These are phyloP conservation scores for Limnephilus marmoratus DNA, from an alignment of 2,888 invertebrate species.

Conservation along the genomic window DNA sequence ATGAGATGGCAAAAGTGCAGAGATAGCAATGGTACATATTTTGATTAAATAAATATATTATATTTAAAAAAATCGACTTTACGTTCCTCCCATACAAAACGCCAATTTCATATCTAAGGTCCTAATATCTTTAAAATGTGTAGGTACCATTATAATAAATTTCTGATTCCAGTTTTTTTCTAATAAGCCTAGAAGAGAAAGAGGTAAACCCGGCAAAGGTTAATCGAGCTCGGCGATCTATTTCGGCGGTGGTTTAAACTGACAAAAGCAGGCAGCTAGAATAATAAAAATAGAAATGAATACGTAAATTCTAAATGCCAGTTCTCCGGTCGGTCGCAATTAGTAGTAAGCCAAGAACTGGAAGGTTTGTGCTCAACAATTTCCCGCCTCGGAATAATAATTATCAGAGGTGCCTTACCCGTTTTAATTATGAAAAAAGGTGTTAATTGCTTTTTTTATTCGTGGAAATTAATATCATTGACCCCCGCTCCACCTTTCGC, in stretches of 20 bases:
- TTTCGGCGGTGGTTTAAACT: not conserved
- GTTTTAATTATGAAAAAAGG: slow-evolving; percentile 63
- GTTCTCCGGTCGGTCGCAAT: slow-evolving; percentile 17
- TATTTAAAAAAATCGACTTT: no score
- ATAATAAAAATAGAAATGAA: slow-evolving; percentile 1
- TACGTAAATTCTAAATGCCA: not conserved
- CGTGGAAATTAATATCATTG: slow-evolving; percentile 61
- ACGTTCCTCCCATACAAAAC: no score
- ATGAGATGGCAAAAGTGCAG: no score
- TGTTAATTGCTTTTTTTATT: slow-evolving; percentile 65
- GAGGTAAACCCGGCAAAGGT: not conserved
- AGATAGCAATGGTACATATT: no score
- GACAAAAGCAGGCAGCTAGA: slow-evolving; percentile 13
- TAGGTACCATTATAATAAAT: no score
- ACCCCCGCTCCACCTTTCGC: slow-evolving; percentile 30
- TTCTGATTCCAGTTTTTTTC: not conserved
- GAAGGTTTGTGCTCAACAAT: slow-evolving; percentile 14
- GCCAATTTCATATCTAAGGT: no score
- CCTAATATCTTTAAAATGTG: no score
- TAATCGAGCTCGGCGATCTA: not conserved
- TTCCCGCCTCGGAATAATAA: slow-evolving; percentile 45
- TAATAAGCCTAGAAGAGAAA: not conserved
- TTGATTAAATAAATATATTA: no score
- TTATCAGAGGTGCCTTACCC: slow-evolving; percentile 33
- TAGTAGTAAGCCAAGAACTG: not conserved